Evolutionary conservation across 37 sponge, comb jelly and placozoan genomes (phyloP), one percentile per base, ranked within the genome.

Genomic region (Halichondria panicea): DNA sequence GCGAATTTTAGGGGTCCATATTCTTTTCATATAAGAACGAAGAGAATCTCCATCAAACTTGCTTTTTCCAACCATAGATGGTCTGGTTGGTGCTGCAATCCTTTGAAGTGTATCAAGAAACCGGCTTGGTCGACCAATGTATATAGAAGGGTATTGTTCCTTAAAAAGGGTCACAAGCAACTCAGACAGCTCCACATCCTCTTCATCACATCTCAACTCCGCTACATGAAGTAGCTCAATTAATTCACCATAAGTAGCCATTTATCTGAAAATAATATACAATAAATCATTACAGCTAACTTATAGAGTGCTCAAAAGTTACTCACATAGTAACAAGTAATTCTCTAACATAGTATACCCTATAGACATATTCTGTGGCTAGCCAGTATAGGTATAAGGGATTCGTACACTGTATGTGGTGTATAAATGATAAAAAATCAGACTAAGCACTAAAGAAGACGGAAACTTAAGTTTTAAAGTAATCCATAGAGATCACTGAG

Each of bases 41-140:
- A 75, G 63, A 3, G 76, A 64, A 41, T 63, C 59, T 25, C 76
- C 76, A 39, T 22, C 22, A 18, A 75, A 36, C 31, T 75, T 75
- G n/a, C 43, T 7, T 60, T 22, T 4, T 34, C 76, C 76, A 37
- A 30, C 37, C 3, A 60, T 22, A 15, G 76, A 75, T 60, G 76
- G 76, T 46, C 30, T 61, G 6, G 76, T 75, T 30, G 76, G 76
- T 34, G 59, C 76, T 61, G 58, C 76, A 6, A 75, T 3, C 22
- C 76, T 35, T 21, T 60, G 3, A 37, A 75, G 27, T 27, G 76
- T 75, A 12, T 75, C 63, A 60, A 60, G 46, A 38, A 75, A 43
- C 18, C 76, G 5, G 25, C 22, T 25, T 5, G 76, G 76, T 46
- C 63, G 76, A 59, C 63, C 44, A 61, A 75, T 42, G 4, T 63